phyloP scores from a whole-genome alignment of 2,797 vertebrate species.

The Gadopsis marmoratus region DNA sequence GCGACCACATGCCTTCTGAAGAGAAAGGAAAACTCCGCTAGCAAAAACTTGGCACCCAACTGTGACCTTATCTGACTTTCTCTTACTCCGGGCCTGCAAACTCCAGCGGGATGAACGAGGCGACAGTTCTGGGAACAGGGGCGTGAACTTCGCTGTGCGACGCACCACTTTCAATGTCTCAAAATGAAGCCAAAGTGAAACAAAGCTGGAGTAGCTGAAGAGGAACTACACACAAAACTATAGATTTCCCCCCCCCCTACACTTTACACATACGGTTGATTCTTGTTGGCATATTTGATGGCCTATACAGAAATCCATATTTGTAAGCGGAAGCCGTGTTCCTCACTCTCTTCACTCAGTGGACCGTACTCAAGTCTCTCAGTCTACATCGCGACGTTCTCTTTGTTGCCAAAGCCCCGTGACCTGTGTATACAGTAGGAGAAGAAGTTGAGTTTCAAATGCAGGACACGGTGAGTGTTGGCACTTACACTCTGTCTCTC shows the following conservation, averaged over 20 bases:
- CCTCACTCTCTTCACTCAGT: neutral
- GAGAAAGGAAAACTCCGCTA: conserved; percentile 37
- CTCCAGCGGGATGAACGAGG: no score
- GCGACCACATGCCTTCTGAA: conserved; percentile 19
- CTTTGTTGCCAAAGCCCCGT: neutral
- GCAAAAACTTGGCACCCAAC: conserved; percentile 47
- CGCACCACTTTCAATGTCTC: neutral
- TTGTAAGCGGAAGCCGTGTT: no score
- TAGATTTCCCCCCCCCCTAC: no score
- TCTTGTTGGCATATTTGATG: neutral
- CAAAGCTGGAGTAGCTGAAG: neutral
- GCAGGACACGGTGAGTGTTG: neutral
- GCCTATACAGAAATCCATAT: neutral
- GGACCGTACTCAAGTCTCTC: neutral
- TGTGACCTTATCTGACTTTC: conserved; percentile 44
- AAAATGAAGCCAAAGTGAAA: no score
- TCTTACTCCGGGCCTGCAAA: neutral
- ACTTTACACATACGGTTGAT: no score
- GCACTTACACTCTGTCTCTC: conserved; percentile 89
- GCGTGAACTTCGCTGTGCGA: neutral
- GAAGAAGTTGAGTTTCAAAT: neutral
- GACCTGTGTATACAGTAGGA: neutral
- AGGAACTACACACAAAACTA: neutral
- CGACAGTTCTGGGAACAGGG: conserved; percentile 10
- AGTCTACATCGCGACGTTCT: neutral